A percentile compares a stretch with the other conserved stretches of the same genome.
Conservation (phyloP, 2,113 vertebrate genomes). For the Hippopotamus amphibius region DNA sequence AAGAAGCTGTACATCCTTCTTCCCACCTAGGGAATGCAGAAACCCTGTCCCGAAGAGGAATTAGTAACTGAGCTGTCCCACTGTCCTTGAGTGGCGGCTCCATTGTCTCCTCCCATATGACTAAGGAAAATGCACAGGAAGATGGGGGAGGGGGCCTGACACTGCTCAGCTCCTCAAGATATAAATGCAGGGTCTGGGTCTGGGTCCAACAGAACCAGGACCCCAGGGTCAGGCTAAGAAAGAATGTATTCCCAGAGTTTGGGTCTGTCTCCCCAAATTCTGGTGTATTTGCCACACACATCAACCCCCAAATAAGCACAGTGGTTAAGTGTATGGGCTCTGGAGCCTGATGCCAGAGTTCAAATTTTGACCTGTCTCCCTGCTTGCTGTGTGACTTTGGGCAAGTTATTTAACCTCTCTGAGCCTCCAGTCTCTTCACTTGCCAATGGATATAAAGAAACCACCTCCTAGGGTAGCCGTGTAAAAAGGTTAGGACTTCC, state of each 20-base stretch:
- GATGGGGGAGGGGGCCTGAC: background rate
- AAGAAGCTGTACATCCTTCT: background rate
- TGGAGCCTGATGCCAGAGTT: background rate
- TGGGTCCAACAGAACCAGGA: background rate
- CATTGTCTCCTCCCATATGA: background rate
- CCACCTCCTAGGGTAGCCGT: background rate
- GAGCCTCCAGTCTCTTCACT: background rate
- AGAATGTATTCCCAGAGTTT: background rate
- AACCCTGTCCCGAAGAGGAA: background rate
- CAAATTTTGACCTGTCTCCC: background rate
- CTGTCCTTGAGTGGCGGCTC: background rate
- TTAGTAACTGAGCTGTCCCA: slow-evolving; percentile 53
- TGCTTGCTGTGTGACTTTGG: background rate
- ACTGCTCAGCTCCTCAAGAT: background rate
- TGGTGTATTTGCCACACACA: background rate
- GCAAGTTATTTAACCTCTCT: background rate
- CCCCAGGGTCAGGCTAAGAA: background rate
- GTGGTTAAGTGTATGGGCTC: background rate
- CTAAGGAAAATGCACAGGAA: background rate
- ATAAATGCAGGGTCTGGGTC: background rate
- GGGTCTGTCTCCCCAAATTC: background rate
- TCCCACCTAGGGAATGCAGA: background rate
- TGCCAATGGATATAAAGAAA: background rate
- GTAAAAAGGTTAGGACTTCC: background rate
- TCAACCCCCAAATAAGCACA: background rate